phyloP scores from a whole-genome alignment of 2,113 vertebrate species.

The Rutilus rutilus region DNA sequence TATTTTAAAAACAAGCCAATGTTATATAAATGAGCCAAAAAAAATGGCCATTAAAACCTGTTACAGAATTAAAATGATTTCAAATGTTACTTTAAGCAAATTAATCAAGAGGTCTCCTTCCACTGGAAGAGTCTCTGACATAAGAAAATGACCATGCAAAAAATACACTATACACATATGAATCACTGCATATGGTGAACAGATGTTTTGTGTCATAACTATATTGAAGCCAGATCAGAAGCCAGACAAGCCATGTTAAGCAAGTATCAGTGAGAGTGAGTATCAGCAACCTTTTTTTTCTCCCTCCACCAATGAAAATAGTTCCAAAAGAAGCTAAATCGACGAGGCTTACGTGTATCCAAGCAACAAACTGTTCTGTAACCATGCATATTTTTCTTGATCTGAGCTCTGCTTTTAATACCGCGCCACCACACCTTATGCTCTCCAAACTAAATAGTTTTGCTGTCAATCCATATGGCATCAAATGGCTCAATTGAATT shows the following conservation, averaged over 20 bases:
- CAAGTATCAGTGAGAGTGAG: not conserved
- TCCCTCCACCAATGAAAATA: not conserved
- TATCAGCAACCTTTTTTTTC: not conserved
- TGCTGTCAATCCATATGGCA: too few relatives aligned
- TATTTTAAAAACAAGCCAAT: not conserved
- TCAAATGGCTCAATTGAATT: too few relatives aligned
- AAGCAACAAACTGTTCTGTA: not conserved
- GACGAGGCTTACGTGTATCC: not conserved
- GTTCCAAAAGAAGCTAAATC: not conserved
- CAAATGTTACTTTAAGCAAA: not conserved
- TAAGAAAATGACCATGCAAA: not conserved
- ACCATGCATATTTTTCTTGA: not conserved
- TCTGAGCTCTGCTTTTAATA: too few relatives aligned
- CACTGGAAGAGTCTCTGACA: not conserved
- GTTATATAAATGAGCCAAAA: not conserved
- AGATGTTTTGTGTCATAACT: slow-evolving; percentile 2
- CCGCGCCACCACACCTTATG: too few relatives aligned
- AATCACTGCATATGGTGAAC: not conserved
- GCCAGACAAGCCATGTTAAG: not conserved
- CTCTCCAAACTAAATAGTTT: too few relatives aligned
- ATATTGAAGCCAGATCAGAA: not conserved
- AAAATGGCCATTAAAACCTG: too few relatives aligned
- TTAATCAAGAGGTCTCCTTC: not conserved
- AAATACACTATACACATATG: not conserved
- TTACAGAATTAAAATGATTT: not conserved